Base-by-base conservation (phyloP, 2,113 vertebrate genomes). In the Suricata suricatta region DNA sequence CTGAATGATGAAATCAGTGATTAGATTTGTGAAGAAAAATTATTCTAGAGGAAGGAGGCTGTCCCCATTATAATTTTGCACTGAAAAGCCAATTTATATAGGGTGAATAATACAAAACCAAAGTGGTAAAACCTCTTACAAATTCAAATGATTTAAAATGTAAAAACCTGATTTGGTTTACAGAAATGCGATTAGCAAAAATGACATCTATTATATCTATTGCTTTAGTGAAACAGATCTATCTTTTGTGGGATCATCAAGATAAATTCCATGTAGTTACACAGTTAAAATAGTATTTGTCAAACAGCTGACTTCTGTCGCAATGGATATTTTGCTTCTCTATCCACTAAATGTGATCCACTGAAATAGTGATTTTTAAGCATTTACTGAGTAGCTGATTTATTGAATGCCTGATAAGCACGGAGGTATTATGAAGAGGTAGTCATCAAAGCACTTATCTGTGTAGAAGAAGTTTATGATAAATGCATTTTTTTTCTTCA, bases 131-230 rank as follows among this genome's bases (percentile, higher is more conserved):
- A 82, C 44, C 25, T 74, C 16, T 72, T 64, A 88, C 38, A 88
- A 88, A 86, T 66, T 87, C 80, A 91, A 91, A 71, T 38, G 50
- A 69, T 88, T 83, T 66, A 92, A 95, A 47, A 63, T 41, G 23
- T 71, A 54, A 3, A 68, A 80, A 52, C 2, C 25, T 44, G 27
- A 50, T 52, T 29, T 68, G 21, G n/a, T 80, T 97, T 89, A 85
- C 7, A 85, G 69, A 85, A 92, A 57, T n/a, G 10, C 71, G 57
- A 77, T 88, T 60, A 74, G 33, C 15, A 92, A 92, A 89, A 81
- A 57, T n/a, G 35, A 3, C 64, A 88, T 31, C 74, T 76, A 16
- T 31, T 31, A 66, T 31, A 71, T 14, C 31, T 83, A 60, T n/a
- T 72, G 17, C 11, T 44, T 77, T 83, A 52, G 12, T 44, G 50